These are phyloP conservation scores for Lepetodrilus schrolli DNA, from an alignment of 2,888 invertebrate species.

Conservation along the genomic window DNA sequence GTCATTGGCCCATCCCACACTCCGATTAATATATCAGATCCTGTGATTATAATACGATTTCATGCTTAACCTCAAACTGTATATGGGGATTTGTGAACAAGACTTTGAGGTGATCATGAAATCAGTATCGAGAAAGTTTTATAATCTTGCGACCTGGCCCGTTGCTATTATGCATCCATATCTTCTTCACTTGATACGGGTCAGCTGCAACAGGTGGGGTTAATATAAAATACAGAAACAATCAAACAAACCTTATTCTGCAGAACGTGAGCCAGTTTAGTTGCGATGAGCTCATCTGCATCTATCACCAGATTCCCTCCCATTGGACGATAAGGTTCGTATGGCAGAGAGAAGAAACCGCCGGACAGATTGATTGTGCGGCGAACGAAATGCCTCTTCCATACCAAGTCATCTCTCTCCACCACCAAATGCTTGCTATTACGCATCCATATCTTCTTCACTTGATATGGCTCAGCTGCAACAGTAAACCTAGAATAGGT, in stretches of 20 bases:
- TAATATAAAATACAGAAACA: neutral
- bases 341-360: constrained; percentile 45
- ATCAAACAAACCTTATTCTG: constrained; percentile 40
- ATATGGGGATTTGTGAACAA: too few relatives aligned
- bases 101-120: too few relatives aligned
- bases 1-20: too few relatives aligned
- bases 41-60: too few relatives aligned
- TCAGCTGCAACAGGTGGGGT: constrained; percentile 34
- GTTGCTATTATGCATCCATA: constrained; percentile 47
- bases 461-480: constrained; percentile 41
- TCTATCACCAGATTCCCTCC: constrained; percentile 52
- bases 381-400: constrained; percentile 44
- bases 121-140: too few relatives aligned
- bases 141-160: too few relatives aligned
- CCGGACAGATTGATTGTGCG: constrained; percentile 42
- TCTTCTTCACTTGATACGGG: constrained; percentile 39
- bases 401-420: constrained; percentile 48
- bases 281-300: constrained; percentile 47
- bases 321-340: constrained; percentile 46
- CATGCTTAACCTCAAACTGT: too few relatives aligned
- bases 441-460: constrained; percentile 44
- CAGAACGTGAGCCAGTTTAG: constrained; percentile 41
- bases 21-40: too few relatives aligned
- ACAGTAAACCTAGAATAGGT: too few relatives aligned
- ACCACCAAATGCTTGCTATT: constrained; percentile 44